Evolutionary conservation across 2,113 vertebrate genomes (phyloP), one percentile per base, ranked within the genome.

Genomic region (Paramisgurnus dabryanus): DNA sequence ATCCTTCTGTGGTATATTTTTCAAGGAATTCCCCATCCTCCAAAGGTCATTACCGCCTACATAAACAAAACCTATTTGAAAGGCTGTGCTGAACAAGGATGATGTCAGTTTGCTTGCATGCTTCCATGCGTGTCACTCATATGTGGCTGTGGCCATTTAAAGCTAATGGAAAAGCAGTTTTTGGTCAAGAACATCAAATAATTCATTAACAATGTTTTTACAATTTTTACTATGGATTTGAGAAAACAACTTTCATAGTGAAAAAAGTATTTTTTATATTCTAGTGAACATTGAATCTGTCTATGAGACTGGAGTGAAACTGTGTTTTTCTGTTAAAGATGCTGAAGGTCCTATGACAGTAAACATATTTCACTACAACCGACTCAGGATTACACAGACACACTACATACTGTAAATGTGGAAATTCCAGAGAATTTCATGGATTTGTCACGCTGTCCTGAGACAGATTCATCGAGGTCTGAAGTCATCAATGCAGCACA

Each of bases 11-110:
- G 67, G 58, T 76, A 58, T 80, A 69, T 47, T 80, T 50, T 72
- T n/a, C 43, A 66, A 84, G 67, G 89, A 92, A 89, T 90, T 90
- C 88, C 90, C 89, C 87, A 61, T 70, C 87, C 87, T 88, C 82
- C 73, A 86, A 71, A 81, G 81, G 83, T 87, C 89, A 88, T 90
- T 90, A 89, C 85, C 89, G 83, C 55, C 78, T 82, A 77, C 82
- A 83, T 90, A 89, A 81, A 86, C 87, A 89, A 73, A 87, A 78
- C 55, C 39, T 58, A 40, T 69, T 22, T 82, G 67, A 50, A 67
- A 67, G 69, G 13, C 87, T 85, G 85, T 43, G 49, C 57, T 65
- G 65, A 50, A 60, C 64, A 58, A 64, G 53, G 43, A 82, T 85
- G 89, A 87, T 89, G 89, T 90, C 87, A 89, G 86, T 68, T 27